These are phyloP conservation scores for Imbricaverruca yamaguchii DNA, from an alignment of 2,888 invertebrate genomes.

Conservation along the genomic window DNA sequence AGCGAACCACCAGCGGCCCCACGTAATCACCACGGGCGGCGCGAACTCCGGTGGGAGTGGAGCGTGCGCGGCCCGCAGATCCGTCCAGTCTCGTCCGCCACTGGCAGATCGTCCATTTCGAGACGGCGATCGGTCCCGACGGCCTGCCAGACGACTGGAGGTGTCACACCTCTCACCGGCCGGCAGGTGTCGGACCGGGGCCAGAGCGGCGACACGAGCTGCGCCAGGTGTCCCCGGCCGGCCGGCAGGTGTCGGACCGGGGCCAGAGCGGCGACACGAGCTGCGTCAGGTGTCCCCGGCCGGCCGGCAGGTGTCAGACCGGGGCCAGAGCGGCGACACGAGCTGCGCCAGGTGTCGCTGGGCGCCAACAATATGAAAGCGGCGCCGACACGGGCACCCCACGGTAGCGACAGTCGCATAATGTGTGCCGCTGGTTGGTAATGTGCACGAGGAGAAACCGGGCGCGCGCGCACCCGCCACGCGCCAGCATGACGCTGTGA, in stretches of 20 bases:
- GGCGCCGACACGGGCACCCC: neutral
- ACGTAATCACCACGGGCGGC: too few relatives aligned
- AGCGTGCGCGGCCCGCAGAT: too few relatives aligned
- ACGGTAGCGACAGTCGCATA: neutral
- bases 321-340: neutral
- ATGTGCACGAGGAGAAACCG: conserved; percentile 1
- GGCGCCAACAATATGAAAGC: neutral
- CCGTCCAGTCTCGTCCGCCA: too few relatives aligned
- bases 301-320: neutral
- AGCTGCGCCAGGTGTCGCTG: neutral
- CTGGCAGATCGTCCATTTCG: too few relatives aligned
- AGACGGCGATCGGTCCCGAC: too few relatives aligned
- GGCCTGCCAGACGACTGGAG: neutral
- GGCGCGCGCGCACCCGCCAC: neutral
- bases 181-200: neutral
- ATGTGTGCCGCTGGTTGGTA: neutral
- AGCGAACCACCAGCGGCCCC: too few relatives aligned
- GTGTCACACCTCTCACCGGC: neutral
- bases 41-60: too few relatives aligned
- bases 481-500: neutral
- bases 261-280: neutral
- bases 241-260: neutral
- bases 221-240: neutral
- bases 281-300: neutral
- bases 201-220: neutral